Base-by-base conservation (phyloP, 2,113 vertebrate species). In the Propithecus coquereli region DNA sequence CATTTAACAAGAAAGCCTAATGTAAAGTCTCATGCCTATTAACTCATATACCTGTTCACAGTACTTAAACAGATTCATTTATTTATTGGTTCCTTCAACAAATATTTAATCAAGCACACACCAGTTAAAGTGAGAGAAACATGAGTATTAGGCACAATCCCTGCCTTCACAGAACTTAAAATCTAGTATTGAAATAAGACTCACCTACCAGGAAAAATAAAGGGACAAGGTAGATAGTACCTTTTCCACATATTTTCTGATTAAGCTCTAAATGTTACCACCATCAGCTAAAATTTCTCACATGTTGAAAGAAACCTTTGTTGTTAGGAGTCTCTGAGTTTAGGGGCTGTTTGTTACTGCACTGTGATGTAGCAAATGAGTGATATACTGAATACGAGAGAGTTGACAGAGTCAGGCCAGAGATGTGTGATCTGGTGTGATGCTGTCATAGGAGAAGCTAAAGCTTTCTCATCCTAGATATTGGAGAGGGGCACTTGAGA, bases 11-110 rank as follows among this genome's bases (percentile, higher is more conserved):
- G 23, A 37, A 81, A 92, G 74, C 32, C 77, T 82, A 96, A 97
- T 96, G 87, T 95, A 96, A 97, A 96, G 92, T 68, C 71, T 92
- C 90, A 97, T 92, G 90, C 65, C 89, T 86, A 89, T 97, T 97
- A 96, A 90, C 87, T 96, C 87, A 79, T 90, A 90, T 80, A 97
- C 96, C 89, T 96, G 61, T 95, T 81, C 66, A 37, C 54, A 57
- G 91, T 96, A 95, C 91, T 93, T 90, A 71, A 94, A 47, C 85
- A 93, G 70, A 61, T 89, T 95, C 18, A 47, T 83, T 87, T 97
- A 95, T 83, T 97, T 79, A 94, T 93, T 94, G 73, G 77, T 80
- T 95, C 82, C 73, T 87, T 96, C 61, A 83, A 65, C 45, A 96
- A 68, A 66, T 91, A 96, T 93, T 91, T 96, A 91, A 93, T 93